phyloP scores from a whole-genome alignment of 1,140 invertebrate genomes.

The Pomacea maculata region DNA sequence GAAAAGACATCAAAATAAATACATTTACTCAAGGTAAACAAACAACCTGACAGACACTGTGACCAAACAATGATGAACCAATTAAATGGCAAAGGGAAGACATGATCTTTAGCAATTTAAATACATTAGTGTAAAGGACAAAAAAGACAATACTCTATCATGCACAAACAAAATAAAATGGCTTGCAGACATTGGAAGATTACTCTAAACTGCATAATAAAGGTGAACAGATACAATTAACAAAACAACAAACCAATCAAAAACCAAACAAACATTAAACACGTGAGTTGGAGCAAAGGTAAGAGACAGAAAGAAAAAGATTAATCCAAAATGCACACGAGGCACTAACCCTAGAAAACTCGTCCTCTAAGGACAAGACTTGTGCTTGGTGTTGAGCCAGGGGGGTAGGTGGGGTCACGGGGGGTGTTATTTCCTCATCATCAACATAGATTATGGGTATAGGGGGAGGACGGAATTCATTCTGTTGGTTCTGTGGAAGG shows the following conservation, averaged over 20 bases:
- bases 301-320: neutral
- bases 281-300: neutral
- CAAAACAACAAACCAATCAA: neutral
- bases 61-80: neutral
- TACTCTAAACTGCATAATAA: neutral
- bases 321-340: slow-evolving; percentile 9
- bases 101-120: neutral
- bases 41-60: neutral
- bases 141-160: neutral
- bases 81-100: neutral
- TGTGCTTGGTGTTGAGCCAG: slow-evolving; percentile 16
- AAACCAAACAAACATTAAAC: neutral
- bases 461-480: slow-evolving; percentile 12
- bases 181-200: neutral
- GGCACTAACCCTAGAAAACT: slow-evolving; percentile 44
- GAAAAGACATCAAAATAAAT: too few species aligned
- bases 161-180: neutral
- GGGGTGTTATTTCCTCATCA: slow-evolving; percentile 17
- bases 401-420: slow-evolving; percentile 28
- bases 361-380: slow-evolving; percentile 32
- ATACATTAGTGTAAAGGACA: neutral
- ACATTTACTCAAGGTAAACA: too few species aligned
- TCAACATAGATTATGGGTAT: slow-evolving; percentile 11
- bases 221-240: neutral
- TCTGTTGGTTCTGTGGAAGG: neutral